Conservation (phyloP, 2,113 vertebrate genomes). For the Chroicocephalus ridibundus region DNA sequence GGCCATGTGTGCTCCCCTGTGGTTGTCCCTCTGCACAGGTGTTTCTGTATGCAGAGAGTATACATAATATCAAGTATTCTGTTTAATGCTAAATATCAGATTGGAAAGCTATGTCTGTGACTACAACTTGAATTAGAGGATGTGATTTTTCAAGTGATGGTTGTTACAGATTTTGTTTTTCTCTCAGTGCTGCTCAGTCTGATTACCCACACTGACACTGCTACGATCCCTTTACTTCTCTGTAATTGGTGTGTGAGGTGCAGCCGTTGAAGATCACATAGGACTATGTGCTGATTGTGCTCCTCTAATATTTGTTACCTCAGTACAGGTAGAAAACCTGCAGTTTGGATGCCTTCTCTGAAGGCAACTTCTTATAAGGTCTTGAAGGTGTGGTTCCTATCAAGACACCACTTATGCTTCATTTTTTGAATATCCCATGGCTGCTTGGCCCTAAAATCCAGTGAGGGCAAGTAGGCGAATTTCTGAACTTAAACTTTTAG, state of each 20-base stretch:
- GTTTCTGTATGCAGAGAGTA: not conserved
- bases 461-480: not conserved
- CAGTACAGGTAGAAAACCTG: not conserved
- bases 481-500: not conserved
- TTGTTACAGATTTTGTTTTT: not conserved
- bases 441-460: not conserved
- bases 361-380: not conserved
- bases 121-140: not conserved
- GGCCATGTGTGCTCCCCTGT: not conserved
- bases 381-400: not conserved
- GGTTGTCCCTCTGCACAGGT: not conserved
- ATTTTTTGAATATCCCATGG: not conserved
- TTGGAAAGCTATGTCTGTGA: not conserved
- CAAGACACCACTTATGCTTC: not conserved
- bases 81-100: not conserved
- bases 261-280: not conserved
- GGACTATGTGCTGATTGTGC: not conserved
- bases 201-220: fast-evolving
- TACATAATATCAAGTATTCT: not conserved
- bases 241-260: not conserved
- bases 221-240: not conserved
- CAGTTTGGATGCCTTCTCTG: not conserved
- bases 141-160: not conserved
- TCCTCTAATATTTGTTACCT: not conserved
- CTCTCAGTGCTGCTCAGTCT: not conserved